Base-by-base conservation (phyloP, 2,888 invertebrate genomes). In the Hyles lineata region DNA sequence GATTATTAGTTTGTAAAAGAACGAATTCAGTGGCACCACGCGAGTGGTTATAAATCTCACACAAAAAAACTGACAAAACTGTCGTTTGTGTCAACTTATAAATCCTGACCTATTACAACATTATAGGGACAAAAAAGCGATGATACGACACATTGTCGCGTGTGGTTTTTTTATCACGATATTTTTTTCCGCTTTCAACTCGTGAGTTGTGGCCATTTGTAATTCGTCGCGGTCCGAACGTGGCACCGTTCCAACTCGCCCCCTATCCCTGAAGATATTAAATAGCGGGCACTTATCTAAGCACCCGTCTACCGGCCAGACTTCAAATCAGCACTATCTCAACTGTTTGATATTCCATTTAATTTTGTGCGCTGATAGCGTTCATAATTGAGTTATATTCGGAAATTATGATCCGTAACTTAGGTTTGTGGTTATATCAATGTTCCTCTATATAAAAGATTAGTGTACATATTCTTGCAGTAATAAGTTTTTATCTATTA, bases 251-350 rank as follows among this genome's bases (percentile, higher is more conserved):
- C 90, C 91, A 90, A 84, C 78, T 78, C 72, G 70, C 77, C 78
- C 82, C 77, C 74, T 84, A 78, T 83, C 82, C 81, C 83, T 83
- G 83, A 76, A 80, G 85, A 89, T 90, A 90, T 91, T 89, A 89
- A 93, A 87, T 91, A 93, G 85, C 86, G 85, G 77, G 87, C 90
- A 89, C 88, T 91, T 92, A 90, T 92, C 90, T 90, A 86, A 86
- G 82, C 83, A 81, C 74, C 81, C 83, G 84, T 80, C 86, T 84
- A 79, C 67, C 80, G 79, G 74, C 83, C 84, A 86, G 85, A 85
- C 85, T 86, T 80, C 79, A 84, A 85, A 88, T 92, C 89, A 88
- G 88, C 87, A 86, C 84, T 87, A 89, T 88, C 86, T 80, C 76
- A 76, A 81, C 82, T 85, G 79, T 87, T 87, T 85, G 83, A 85